phyloP scores from a whole-genome alignment of 2,797 vertebrate genomes.

The Esox masquinongy region DNA sequence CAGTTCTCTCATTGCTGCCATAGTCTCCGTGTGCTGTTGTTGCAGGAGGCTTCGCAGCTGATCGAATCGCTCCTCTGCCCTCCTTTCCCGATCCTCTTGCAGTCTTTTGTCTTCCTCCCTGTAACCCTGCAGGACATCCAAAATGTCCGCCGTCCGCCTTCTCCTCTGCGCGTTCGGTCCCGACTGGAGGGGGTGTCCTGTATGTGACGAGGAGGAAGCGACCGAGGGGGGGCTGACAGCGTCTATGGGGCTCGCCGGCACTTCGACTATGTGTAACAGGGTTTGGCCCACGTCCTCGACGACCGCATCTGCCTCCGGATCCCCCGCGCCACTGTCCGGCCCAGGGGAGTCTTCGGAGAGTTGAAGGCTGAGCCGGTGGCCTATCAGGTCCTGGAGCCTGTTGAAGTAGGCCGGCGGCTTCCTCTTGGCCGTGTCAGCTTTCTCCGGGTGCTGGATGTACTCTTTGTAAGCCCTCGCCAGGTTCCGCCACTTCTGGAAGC shows the following conservation, averaged over 20 bases:
- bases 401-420: slow-evolving; percentile 34
- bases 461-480: slow-evolving; percentile 32
- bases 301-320: neutral
- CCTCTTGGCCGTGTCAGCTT: slow-evolving; percentile 10
- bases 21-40: slow-evolving; percentile 28
- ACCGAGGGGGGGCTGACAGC: slow-evolving; percentile 4
- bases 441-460: slow-evolving; percentile 28
- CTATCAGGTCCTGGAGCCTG: slow-evolving; percentile 29
- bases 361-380: slow-evolving; percentile 25
- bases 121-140: slow-evolving; percentile 25
- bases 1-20: slow-evolving; percentile 29
- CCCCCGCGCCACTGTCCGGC: neutral
- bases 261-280: slow-evolving; percentile 19
- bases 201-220: slow-evolving; percentile 7
- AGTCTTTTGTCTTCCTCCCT: slow-evolving; percentile 28
- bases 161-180: neutral
- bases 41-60: slow-evolving; percentile 24
- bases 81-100: slow-evolving; percentile 27
- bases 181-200: neutral
- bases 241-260: slow-evolving; percentile 10
- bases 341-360: slow-evolving; percentile 8
- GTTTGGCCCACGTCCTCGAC: slow-evolving; percentile 15
- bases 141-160: slow-evolving; percentile 17
- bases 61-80: slow-evolving; percentile 24
- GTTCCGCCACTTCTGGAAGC: slow-evolving; percentile 42